Conservation (phyloP, 2,888 invertebrate genomes). For the Epirrhoe tristata region DNA sequence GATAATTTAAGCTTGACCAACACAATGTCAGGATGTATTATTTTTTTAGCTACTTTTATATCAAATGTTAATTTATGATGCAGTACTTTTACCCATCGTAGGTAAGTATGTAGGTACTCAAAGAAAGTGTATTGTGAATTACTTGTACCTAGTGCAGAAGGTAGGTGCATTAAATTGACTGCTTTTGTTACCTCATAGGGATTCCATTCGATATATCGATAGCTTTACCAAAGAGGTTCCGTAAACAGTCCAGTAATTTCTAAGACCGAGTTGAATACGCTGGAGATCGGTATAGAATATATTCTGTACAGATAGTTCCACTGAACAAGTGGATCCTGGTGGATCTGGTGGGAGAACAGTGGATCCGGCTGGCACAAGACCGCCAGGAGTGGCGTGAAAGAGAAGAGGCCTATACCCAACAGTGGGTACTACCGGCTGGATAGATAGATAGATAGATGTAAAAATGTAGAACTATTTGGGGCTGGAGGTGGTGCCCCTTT, state of each 20-base stretch:
- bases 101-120: background rate
- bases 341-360: too few relatives aligned
- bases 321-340: too few relatives aligned
- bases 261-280: constrained; percentile 19
- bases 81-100: background rate
- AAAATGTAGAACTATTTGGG: too few relatives aligned
- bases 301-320: constrained; percentile 34
- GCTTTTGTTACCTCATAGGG: constrained; percentile 11
- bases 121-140: constrained; percentile 1
- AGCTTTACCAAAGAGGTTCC: constrained; percentile 32
- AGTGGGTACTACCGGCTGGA: too few relatives aligned
- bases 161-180: constrained; percentile 4
- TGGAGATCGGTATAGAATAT: constrained; percentile 10
- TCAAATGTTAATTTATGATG: background rate
- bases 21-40: background rate
- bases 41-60: too few relatives aligned
- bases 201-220: constrained; percentile 13
- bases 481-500: too few relatives aligned
- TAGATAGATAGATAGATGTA: too few relatives aligned
- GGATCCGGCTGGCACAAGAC: too few relatives aligned
- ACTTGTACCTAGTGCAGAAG: background rate
- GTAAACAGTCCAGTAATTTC: constrained; percentile 30
- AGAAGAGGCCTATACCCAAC: too few relatives aligned
- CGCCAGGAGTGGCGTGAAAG: too few relatives aligned
- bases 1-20: background rate